phyloP scores from a whole-genome alignment of 2,888 invertebrate species.

The Alloscopus bannaensis region DNA sequence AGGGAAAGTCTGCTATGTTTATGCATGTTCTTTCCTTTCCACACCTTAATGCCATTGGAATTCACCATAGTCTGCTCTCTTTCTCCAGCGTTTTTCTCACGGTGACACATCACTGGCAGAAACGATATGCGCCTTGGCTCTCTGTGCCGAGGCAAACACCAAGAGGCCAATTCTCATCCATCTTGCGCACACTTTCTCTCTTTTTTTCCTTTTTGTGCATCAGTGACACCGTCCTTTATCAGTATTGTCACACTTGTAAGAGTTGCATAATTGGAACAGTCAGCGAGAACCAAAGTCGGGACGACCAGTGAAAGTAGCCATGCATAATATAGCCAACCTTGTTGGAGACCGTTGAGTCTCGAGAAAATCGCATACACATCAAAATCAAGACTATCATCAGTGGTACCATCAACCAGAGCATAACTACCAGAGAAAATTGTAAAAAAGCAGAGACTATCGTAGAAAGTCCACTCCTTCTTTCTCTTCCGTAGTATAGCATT shows the following conservation, averaged over 20 bases:
- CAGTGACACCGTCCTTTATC: conserved; percentile 37
- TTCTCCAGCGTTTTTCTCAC: conserved; percentile 23
- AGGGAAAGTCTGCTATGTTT: too few species aligned
- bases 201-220: conserved; percentile 14
- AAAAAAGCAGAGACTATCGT: conserved; percentile 13
- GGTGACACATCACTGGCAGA: conserved; percentile 52
- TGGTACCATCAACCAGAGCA: too few species aligned
- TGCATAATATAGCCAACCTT: too few species aligned
- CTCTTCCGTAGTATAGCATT: conserved; percentile 32
- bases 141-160: conserved; percentile 32
- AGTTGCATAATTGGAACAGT: conserved; percentile 59
- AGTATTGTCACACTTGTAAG: conserved; percentile 58
- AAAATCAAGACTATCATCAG: conserved; percentile 2
- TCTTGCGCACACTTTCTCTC: conserved; percentile 53
- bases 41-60: too few species aligned
- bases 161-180: conserved; percentile 59
- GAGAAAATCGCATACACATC: too few species aligned
- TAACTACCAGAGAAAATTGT: too few species aligned
- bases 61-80: neutral
- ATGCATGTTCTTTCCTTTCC: too few species aligned
- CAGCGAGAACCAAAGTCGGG: too few species aligned
- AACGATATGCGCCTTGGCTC: conserved; percentile 37
- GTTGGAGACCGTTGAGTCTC: too few species aligned
- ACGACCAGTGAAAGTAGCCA: too few species aligned
- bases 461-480: conserved; percentile 21